phyloP scores from a whole-genome alignment of 64 coral and sea anemone species.

The Pachyseris speciosa region DNA sequence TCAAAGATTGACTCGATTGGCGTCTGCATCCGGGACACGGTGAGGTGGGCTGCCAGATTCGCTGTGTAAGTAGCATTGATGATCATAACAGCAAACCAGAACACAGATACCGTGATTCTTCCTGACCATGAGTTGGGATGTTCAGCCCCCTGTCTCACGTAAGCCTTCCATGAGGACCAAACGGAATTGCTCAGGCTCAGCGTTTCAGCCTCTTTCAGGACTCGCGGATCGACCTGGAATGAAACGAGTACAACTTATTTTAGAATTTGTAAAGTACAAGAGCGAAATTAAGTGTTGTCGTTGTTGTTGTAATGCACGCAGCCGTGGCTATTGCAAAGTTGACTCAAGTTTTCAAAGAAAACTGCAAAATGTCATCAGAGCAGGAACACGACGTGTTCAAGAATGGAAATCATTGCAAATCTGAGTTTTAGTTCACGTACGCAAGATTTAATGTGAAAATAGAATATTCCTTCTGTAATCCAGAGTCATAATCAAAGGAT shows the following conservation, averaged over 20 bases:
- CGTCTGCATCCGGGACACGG: constrained; percentile 71
- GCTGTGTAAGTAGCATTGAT: constrained; percentile 77
- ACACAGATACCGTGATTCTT: constrained; percentile 52
- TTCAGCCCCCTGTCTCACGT: constrained; percentile 38
- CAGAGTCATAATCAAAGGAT: no score
- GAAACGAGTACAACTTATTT: neutral
- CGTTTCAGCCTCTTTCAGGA: constrained; percentile 1
- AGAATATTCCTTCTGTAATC: no score
- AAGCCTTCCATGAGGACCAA: constrained; percentile 60
- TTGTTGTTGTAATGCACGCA: no score
- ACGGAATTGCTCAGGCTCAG: constrained; percentile 47
- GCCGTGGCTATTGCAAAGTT: no score
- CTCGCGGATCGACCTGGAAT: constrained; percentile 22
- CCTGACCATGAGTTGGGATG: constrained; percentile 58
- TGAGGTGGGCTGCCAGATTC: constrained; percentile 65
- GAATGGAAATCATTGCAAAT: no score
- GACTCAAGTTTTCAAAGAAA: no score
- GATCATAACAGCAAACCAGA: constrained; percentile 78
- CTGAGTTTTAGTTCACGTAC: no score
- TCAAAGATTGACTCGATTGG: constrained; percentile 62
- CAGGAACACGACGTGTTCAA: no score
- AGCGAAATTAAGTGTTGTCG: no score
- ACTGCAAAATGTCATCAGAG: neutral
- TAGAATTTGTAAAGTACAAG: no score
- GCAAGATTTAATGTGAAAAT: no score